phyloP scores from a whole-genome alignment of 2,113 vertebrate species.

The Dunckerocampus dactyliophorus region DNA sequence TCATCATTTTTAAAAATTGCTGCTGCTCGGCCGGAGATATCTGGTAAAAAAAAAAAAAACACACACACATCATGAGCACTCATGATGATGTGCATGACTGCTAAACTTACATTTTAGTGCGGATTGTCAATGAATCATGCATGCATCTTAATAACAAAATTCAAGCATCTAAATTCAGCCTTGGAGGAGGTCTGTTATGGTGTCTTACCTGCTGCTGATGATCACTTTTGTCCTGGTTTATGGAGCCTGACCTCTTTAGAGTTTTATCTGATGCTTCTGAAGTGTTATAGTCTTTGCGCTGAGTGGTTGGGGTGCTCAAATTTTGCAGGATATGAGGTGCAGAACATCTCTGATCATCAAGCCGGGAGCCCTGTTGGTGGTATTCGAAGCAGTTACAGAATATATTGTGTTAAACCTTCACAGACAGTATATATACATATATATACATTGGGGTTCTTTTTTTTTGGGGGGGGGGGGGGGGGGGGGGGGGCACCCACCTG shows the following conservation, averaged over 20 bases:
- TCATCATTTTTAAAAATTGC: slow-evolving; percentile 77
- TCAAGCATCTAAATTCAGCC: background rate
- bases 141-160: background rate
- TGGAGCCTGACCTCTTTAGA: slow-evolving; percentile 27
- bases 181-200: too few relatives aligned
- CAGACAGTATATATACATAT: background rate
- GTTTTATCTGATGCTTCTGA: slow-evolving; percentile 12
- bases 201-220: slow-evolving; percentile 34
- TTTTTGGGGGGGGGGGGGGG: background rate
- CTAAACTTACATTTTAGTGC: too few relatives aligned
- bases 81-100: too few relatives aligned
- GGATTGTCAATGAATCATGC: too few relatives aligned
- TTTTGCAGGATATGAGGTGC: slow-evolving; percentile 43
- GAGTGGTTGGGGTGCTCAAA: slow-evolving; percentile 21
- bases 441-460: too few relatives aligned
- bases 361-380: slow-evolving; percentile 53
- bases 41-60: slow-evolving; percentile 23
- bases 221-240: slow-evolving; percentile 26
- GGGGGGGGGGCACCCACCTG: slow-evolving; percentile 53
- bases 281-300: slow-evolving; percentile 11
- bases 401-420: background rate
- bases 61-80: background rate
- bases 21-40: slow-evolving; percentile 65
- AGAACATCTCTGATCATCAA: slow-evolving; percentile 67
- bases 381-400: background rate